Evolutionary conservation across 1,140 invertebrate genomes (phyloP).

Genomic region (Hirudo medicinalis): DNA sequence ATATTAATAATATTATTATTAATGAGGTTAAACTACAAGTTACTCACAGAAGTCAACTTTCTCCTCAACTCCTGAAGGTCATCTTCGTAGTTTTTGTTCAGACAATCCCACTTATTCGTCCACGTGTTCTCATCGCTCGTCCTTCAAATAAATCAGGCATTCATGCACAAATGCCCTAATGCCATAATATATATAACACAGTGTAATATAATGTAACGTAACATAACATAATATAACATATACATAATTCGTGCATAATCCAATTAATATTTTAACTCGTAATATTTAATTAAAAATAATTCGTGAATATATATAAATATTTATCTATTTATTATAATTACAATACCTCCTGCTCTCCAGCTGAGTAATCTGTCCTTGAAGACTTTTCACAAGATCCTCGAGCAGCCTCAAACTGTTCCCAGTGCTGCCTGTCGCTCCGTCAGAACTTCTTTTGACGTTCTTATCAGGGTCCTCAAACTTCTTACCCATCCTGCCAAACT

Average conservation of each 20-base stretch:
- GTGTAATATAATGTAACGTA: too few species aligned
- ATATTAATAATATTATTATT: too few species aligned
- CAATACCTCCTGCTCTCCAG: background rate
- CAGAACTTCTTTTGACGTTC: background rate
- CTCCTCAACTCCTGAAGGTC: background rate
- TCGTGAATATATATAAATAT: too few species aligned
- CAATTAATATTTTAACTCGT: too few species aligned
- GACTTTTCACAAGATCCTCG: background rate
- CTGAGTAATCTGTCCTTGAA: background rate
- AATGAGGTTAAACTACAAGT: too few species aligned
- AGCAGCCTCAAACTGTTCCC: background rate
- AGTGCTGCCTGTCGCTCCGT: background rate
- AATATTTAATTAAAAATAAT: too few species aligned
- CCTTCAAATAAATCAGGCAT: background rate
- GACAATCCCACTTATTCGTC: background rate
- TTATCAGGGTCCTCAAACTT: background rate
- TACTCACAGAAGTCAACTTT: background rate
- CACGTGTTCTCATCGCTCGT: background rate
- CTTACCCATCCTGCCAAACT: background rate
- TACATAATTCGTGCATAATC: too few species aligned
- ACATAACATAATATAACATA: too few species aligned
- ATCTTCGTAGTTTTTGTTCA: conserved; percentile 10
- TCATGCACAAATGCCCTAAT: too few species aligned
- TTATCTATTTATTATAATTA: too few species aligned
- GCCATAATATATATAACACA: too few species aligned